A percentile compares a stretch with the other conserved stretches of the same genome.
These are phyloP conservation scores for Eupithecia centaureata DNA, from an alignment of 2,888 invertebrate genomes.

Conservation along the genomic window DNA sequence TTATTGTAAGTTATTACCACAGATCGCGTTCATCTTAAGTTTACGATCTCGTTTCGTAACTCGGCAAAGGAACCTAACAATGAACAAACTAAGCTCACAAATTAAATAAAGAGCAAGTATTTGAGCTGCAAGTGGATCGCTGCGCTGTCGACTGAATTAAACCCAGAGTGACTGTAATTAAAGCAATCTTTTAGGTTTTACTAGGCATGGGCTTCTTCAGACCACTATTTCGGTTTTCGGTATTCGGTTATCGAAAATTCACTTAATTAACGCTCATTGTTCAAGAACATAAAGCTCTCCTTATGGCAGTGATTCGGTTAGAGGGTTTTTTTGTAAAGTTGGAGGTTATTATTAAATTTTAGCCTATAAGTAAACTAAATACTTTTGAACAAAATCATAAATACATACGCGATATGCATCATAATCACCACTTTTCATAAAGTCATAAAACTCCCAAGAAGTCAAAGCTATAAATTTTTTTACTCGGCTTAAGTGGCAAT, in stretches of 20 bases:
- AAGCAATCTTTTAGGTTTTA: slow-evolving; percentile 16
- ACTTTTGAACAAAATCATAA: neutral
- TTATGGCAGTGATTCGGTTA: neutral
- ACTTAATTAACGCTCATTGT: neutral
- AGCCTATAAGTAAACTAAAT: neutral
- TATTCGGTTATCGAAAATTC: neutral
- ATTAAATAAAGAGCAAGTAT: neutral
- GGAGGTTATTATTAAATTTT: no score
- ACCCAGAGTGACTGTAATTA: slow-evolving; percentile 15
- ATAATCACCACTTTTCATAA: neutral
- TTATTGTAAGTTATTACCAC: neutral
- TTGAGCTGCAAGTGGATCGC: neutral
- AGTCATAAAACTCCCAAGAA: neutral
- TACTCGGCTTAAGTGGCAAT: slow-evolving; percentile 10
- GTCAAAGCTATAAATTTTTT: slow-evolving; percentile 11
- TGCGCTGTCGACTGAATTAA: slow-evolving; percentile 4
- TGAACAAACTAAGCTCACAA: neutral
- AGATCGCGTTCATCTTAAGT: neutral
- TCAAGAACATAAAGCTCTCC: neutral
- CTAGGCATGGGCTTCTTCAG: neutral
- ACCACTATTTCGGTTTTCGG: neutral
- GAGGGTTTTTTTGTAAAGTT: no score
- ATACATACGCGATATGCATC: neutral
- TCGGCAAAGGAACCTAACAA: neutral
- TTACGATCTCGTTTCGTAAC: neutral